phyloP scores from a whole-genome alignment of 2,113 vertebrate species.

The Eleginops maclovinus region DNA sequence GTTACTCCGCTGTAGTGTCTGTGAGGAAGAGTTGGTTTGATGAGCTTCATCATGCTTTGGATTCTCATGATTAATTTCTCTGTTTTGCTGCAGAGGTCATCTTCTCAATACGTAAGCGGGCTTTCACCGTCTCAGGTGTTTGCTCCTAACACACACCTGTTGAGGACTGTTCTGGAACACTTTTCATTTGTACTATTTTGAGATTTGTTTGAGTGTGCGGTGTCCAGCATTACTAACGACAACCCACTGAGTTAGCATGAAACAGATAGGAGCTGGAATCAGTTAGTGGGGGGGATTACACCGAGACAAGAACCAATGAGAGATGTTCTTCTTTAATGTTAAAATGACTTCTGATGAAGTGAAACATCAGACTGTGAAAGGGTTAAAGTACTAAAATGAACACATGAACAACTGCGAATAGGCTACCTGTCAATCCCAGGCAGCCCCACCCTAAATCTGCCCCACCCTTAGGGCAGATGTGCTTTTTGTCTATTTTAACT shows the following conservation, averaged over 20 bases:
- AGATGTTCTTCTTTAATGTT: no score
- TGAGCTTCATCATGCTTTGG: constrained; percentile 45
- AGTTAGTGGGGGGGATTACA: no score
- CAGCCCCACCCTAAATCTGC: no score
- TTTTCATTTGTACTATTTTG: background rate
- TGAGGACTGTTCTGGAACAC: constrained; percentile 46
- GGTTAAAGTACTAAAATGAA: no score
- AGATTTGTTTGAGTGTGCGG: background rate
- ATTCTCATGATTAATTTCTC: constrained; percentile 67
- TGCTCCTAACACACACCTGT: constrained; percentile 55
- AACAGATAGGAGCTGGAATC: background rate
- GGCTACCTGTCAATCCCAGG: no score
- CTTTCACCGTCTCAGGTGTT: constrained; percentile 87
- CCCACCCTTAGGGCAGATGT: no score
- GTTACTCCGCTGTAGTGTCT: no score
- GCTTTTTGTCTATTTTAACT: no score
- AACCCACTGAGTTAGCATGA: constrained; percentile 12
- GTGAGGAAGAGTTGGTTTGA: background rate
- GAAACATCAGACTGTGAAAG: no score
- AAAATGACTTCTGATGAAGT: no score
- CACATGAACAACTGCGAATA: no score
- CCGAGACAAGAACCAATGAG: no score
- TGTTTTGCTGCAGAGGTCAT: constrained; percentile 87
- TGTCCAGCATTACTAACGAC: constrained; percentile 21
- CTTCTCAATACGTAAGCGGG: constrained; percentile 81